Conservation (phyloP, 2,797 vertebrate genomes). For the Chrysocyon brachyurus region DNA sequence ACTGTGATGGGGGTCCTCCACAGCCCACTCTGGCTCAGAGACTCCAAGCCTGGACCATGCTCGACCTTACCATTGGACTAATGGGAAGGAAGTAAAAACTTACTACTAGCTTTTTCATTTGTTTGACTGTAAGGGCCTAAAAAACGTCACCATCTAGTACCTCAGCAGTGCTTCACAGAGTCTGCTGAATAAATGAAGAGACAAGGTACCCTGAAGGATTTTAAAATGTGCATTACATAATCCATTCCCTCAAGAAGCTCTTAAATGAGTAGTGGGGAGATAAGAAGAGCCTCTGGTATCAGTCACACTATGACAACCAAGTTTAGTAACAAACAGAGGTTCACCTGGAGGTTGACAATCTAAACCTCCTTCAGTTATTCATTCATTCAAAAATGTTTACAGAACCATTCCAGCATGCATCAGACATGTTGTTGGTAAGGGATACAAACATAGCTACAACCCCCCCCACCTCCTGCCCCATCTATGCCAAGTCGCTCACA, state of each 20-base stretch:
- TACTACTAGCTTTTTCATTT: background rate
- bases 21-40: background rate
- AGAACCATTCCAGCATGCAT: too few species aligned
- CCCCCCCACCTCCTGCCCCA: too few species aligned
- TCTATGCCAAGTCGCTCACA: accelerated
- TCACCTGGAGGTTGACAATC: background rate
- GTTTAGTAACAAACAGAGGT: accelerated
- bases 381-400: background rate
- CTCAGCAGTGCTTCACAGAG: background rate
- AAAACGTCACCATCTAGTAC: background rate
- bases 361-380: background rate
- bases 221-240: background rate
- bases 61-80: too few species aligned
- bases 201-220: background rate
- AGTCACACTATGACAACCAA: accelerated
- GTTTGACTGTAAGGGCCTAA: background rate
- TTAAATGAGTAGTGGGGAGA: background rate
- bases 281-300: accelerated
- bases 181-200: background rate
- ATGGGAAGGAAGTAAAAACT: background rate
- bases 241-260: background rate
- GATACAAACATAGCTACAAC: accelerated
- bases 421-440: background rate
- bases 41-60: too few species aligned
- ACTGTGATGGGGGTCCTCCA: accelerated